Evolutionary conservation across 2,113 vertebrate genomes (phyloP).

Genomic region (Protobothrops mucrosquamatus): DNA sequence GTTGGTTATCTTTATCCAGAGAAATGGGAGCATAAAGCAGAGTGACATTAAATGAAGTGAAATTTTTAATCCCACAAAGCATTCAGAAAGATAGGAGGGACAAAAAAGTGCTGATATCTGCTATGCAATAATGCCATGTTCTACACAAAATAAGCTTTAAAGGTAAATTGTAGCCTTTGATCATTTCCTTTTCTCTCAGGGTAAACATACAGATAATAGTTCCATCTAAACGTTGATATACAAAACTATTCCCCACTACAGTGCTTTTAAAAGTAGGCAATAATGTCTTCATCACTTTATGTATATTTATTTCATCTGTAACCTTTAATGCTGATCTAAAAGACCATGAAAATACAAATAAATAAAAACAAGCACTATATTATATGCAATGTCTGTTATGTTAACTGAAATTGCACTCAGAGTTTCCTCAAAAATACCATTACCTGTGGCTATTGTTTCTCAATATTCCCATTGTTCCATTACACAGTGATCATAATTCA

Average conservation of each 20-base stretch:
- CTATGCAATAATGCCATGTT: not conserved
- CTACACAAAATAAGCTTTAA: constrained; percentile 23
- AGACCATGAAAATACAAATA: not conserved
- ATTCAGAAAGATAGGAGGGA: not conserved
- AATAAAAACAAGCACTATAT: constrained; percentile 13
- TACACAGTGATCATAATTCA: not conserved
- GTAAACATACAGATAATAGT: constrained; percentile 30
- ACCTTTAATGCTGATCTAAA: constrained; percentile 1
- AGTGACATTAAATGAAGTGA: constrained; percentile 1
- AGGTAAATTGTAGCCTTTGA: not conserved
- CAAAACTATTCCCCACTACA: not conserved
- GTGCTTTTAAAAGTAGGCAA: constrained; percentile 14
- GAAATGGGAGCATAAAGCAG: not conserved
- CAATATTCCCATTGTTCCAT: not conserved
- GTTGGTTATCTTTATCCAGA: not conserved
- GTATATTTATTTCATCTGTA: constrained; percentile 26
- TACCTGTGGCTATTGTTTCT: not conserved
- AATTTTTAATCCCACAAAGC: constrained; percentile 23
- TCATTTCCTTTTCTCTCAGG: constrained; percentile 7
- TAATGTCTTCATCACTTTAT: not conserved
- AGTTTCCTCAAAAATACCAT: not conserved
- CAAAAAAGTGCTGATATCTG: not conserved
- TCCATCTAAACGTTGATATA: constrained; percentile 32
- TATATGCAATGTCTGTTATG: not conserved
- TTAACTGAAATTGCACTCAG: not conserved